Base-by-base conservation (phyloP, 2,113 vertebrate genomes). In the Formicarius rufipectus region DNA sequence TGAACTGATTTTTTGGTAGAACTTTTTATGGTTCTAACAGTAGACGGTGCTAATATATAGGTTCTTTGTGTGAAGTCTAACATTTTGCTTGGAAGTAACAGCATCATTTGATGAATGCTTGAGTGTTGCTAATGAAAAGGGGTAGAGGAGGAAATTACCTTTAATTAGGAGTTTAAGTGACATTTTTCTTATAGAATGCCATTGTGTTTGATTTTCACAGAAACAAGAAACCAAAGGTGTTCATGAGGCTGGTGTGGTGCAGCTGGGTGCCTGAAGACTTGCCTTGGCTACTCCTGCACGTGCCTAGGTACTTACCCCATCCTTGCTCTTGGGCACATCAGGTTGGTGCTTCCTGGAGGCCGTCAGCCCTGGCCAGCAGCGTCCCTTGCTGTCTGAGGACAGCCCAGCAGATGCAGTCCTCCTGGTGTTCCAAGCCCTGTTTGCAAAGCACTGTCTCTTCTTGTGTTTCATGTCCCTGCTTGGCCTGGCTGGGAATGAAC, bases 141-240 rank as follows among this genome's bases (percentile, higher is more conserved):
- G 83, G 80, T 96, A 86, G 93, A 88, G 94, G 90, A 92, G 44
- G 88, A 89, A 96, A 96, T 96, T 96, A 76, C 64, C 62, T 93
- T 94, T 96, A 96, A 96, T 97, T 82, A 94, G 79, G 72, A 60
- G 92, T 90, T 95, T 93, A 96, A 94, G 69, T 93, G 96, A 92
- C 86, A 73, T 89, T 96, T 95, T 96, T 84, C 49, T 72, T 53
- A 33, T 0, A 75, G 52, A 90, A 79, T 72, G 86, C 31, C 68
- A 62, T n/a, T 0, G 31, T 45, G 16, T 76, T 84, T 92, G 67
- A 78, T 90, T 94, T 87, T 90, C 50, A 22, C 31, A 82, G 83
- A 82, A 81, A 50, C 37, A n/a, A 62, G 88, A 85, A 92, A 49
- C 60, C 24, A 44, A 39, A 72, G 72, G 80, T 93, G 47, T 42